These are phyloP conservation scores for Scaptodrosophila lebanonensis DNA, from an alignment of 1,140 invertebrate species.

Conservation along the genomic window DNA sequence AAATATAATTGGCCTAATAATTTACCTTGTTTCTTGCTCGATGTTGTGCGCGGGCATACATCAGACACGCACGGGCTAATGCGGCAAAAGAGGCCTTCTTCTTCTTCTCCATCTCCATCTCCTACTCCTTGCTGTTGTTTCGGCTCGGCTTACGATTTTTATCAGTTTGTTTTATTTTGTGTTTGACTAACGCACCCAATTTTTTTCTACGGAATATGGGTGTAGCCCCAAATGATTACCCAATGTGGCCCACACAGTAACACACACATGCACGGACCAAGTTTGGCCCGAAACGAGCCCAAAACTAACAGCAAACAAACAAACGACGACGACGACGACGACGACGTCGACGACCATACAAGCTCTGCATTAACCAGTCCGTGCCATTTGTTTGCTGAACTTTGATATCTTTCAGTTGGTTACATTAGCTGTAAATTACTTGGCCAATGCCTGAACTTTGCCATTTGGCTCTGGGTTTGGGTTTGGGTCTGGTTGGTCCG, in stretches of 20 bases:
- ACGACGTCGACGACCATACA: constrained; percentile 44
- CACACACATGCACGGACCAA: neutral
- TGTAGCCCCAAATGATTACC: constrained; percentile 34
- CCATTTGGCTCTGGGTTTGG: constrained; percentile 39
- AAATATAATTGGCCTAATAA: constrained; percentile 71
- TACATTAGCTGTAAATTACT: constrained; percentile 20
- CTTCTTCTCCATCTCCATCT: neutral
- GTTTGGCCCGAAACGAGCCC: constrained; percentile 18
- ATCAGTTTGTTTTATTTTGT: constrained; percentile 50
- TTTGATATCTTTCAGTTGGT: constrained; percentile 61
- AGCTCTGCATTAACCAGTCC: constrained; percentile 49
- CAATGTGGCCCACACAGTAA: constrained; percentile 34
- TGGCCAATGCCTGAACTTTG: constrained; percentile 54
- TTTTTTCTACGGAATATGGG: constrained; percentile 57
- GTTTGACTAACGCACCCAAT: constrained; percentile 70
- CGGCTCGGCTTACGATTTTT: constrained; percentile 53
- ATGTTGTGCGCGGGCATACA: constrained; percentile 25
- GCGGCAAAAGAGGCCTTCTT: no score
- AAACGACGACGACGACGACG: constrained; percentile 43
- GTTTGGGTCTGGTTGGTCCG: no score
- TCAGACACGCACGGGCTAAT: constrained; percentile 58
- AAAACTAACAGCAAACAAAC: constrained; percentile 19
- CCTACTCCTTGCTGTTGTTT: constrained; percentile 21
- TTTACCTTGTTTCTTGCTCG: constrained; percentile 36
- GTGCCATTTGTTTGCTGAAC: constrained; percentile 62